Base-by-base conservation (phyloP, 2,888 invertebrate species). In the Endotricha flammealis region DNA sequence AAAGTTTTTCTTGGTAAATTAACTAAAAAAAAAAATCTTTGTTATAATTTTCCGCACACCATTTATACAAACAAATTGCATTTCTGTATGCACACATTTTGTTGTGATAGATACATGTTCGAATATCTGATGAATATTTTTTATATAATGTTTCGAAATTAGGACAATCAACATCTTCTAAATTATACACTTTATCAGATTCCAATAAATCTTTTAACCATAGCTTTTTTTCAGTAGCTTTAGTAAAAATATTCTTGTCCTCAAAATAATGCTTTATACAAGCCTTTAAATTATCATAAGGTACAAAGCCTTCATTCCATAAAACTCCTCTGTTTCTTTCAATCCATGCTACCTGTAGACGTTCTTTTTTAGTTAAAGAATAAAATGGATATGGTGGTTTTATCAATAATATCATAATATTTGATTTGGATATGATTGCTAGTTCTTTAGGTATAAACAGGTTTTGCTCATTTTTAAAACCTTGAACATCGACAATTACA, bases 401-500 rank as follows among this genome's bases (percentile, higher is more conserved):
- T 8, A 48, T 32, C 22, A 44, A 33, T 10, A 50, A 38, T 14
- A 39, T 32, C 12, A 38, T 38, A 1, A 34, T 14, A 34, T 32
- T 29, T 5, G 34, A 14, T 14, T 29, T 12, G 20, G 16, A 29
- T n/a, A 32, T 5, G 17, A 53, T 33, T 4, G 46, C 48, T n/a
- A 53, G 39, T 50, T 54, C 48, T 40, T 50, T 54, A 27, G 29
- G 35, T 17, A 36, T 31, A 13, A 36, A 36, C n/a, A 8, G 8
- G n/a, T 33, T 33, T 5, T 27, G 2, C 7, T 27, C 27, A 11
- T 8, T 20, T 20, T 33, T 33, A 11, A 33, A 33, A 11, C 33
- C 33, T 33, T 33, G 33, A 12, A 33, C 11, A 29, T 35, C 29
- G 1, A 29, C 22, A 7, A 23, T 35, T n/a, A 23, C 35, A 29